A percentile compares a stretch with the other conserved stretches of the same genome.
Evolutionary conservation across 2,888 invertebrate genomes (phyloP).

Genomic region (Mayetiola destructor): DNA sequence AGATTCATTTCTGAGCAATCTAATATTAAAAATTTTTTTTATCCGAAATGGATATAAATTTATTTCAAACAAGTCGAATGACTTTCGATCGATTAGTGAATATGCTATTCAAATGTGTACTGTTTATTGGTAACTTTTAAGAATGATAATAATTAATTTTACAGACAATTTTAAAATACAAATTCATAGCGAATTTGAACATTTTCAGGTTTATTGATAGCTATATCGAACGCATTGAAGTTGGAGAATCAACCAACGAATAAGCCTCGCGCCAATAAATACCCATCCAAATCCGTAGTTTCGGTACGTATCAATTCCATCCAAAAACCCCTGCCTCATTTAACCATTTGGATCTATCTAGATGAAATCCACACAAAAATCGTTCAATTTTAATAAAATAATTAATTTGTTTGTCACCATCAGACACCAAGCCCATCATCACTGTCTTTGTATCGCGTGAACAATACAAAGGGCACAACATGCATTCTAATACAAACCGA

Average conservation of each 20-base stretch:
- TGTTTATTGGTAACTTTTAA: too few relatives aligned
- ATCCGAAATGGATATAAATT: too few relatives aligned
- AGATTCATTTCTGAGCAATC: too few relatives aligned
- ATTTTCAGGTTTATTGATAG: background rate
- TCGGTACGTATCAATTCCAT: constrained; percentile 24
- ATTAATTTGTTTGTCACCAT: background rate
- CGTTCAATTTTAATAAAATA: background rate
- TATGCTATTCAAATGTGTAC: too few relatives aligned
- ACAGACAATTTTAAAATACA: too few relatives aligned
- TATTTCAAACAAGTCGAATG: too few relatives aligned
- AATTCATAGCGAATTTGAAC: too few relatives aligned
- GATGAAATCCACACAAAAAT: background rate
- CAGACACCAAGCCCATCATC: constrained; percentile 31
- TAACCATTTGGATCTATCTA: background rate
- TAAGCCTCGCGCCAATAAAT: constrained; percentile 50
- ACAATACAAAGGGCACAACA: constrained; percentile 54
- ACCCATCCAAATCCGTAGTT: constrained; percentile 41
- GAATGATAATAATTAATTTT: too few relatives aligned
- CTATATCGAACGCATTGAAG: constrained; percentile 29
- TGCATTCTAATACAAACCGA: constrained; percentile 68
- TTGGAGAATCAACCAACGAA: constrained; percentile 45
- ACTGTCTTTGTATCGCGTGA: constrained; percentile 50
- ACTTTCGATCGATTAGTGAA: too few relatives aligned
- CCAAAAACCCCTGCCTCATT: background rate
- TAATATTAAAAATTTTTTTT: too few relatives aligned